These are phyloP conservation scores for Ceratina australensis DNA, from an alignment of 1,140 invertebrate species.

Conservation along the genomic window DNA sequence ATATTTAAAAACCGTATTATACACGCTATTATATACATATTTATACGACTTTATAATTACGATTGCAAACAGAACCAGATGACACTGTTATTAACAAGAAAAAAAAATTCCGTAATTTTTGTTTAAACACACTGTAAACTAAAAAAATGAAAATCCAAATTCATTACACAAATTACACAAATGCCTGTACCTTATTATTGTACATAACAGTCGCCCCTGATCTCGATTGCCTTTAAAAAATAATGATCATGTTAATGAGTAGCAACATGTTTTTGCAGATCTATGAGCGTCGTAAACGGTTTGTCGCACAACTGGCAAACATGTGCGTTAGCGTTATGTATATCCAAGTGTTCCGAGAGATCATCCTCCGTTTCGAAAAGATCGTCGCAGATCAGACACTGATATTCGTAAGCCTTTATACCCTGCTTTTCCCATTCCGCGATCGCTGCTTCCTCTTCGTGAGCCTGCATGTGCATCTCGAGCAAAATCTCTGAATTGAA, in stretches of 20 bases:
- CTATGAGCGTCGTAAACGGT: constrained; percentile 67
- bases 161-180: not conserved
- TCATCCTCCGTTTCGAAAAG: constrained; percentile 66
- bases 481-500: constrained; percentile 71
- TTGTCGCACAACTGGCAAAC: constrained; percentile 75
- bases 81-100: not conserved
- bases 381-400: constrained; percentile 71
- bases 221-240: not conserved
- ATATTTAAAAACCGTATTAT: not conserved
- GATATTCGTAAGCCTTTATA: constrained; percentile 41
- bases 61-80: not conserved
- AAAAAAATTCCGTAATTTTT: not conserved
- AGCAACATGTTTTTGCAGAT: constrained; percentile 73
- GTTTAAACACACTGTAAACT: not conserved
- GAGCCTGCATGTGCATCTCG: constrained; percentile 72
- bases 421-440: constrained; percentile 72
- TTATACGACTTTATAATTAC: constrained; percentile 11
- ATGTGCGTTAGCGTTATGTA: constrained; percentile 69
- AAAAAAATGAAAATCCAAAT: too few relatives aligned
- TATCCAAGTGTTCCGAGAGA: constrained; percentile 69
- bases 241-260: constrained; percentile 65
- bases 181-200: not conserved
- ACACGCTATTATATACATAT: not conserved
- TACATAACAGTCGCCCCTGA: not conserved
- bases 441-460: constrained; percentile 74